Evolutionary conservation across 37 sponge, comb jelly and placozoan genomes (phyloP), one percentile per base, ranked within the genome.

Genomic region (Bolinopsis microptera): DNA sequence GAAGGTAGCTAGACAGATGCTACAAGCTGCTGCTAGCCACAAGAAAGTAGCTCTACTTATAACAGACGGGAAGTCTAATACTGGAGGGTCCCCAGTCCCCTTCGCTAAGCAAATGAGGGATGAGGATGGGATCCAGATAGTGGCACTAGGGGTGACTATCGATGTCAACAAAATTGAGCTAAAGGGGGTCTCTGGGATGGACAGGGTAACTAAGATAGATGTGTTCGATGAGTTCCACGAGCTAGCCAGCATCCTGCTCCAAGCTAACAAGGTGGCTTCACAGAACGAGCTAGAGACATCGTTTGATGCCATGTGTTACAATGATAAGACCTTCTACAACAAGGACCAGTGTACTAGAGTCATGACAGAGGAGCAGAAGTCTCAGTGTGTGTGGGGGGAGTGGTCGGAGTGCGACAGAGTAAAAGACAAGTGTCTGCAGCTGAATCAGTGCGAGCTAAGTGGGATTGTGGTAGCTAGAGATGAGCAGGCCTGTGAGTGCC

Each of bases 81-180:
- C 35, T 39, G 90, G 90, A 2, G 90, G 90, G 0, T 86, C 90
- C 3, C 90, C 90, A 39, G 31, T 86, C 1, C n/a, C 61, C 61
- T 39, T 86, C 39, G 90, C 90, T n/a, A 39, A 28, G 22, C 90
- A 86, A 86, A 86, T 86, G 90, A 80, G 82, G 82, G 18, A 28
- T 26, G 74, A 86, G 26, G 90, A 86, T 27, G 90, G 61, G 0
- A 86, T 86, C 1, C 25, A 39, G 9, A 86, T 86, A 2, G 90
- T 86, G 61, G 90, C 90, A 39, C 61, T 86, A 8, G 90, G 90
- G 39, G 90, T 86, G 27, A 86, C 90, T 1, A 30, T 25, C 27
- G 61, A 86, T 24, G 61, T 86, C 5, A 86, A 41, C 26, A 38
- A 40, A 39, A n/a, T 1, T 0, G 90, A 86, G 90, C 61, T 86